phyloP scores from a whole-genome alignment of 1,140 invertebrate species.

The Elysia chlorotica region DNA sequence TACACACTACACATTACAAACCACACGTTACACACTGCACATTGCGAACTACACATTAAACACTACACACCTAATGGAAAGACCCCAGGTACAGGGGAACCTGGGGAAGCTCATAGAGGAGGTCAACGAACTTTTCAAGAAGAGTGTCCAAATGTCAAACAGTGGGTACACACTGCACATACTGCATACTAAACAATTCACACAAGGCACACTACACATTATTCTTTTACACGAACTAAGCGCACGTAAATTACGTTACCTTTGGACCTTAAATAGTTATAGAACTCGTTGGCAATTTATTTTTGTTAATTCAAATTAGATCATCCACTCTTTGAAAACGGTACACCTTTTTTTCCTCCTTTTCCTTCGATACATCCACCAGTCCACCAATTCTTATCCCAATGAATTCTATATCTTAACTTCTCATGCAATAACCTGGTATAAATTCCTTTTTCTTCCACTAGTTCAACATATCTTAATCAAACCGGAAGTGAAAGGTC shows the following conservation, averaged over 20 bases:
- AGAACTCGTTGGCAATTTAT: background rate
- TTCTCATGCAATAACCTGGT: background rate
- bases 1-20: too few species aligned
- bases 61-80: constrained; percentile 44
- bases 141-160: constrained; percentile 62
- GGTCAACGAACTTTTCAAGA: constrained; percentile 49
- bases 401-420: background rate
- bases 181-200: too few species aligned
- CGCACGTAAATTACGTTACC: background rate
- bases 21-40: too few species aligned
- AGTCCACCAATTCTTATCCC: background rate
- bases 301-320: background rate
- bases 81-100: constrained; percentile 37
- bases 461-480: constrained; percentile 59
- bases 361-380: background rate
- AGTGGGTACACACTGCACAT: too few species aligned
- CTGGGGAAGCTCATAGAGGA: constrained; percentile 55
- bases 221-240: background rate
- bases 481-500: constrained; percentile 56
- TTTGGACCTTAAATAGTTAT: background rate
- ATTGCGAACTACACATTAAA: too few species aligned
- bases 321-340: background rate
- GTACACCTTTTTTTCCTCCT: background rate
- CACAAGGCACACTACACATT: too few species aligned
- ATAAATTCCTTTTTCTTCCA: constrained; percentile 12